These are phyloP conservation scores for Gopherus flavomarginatus DNA, from an alignment of 2,113 vertebrate genomes.

Conservation along the genomic window DNA sequence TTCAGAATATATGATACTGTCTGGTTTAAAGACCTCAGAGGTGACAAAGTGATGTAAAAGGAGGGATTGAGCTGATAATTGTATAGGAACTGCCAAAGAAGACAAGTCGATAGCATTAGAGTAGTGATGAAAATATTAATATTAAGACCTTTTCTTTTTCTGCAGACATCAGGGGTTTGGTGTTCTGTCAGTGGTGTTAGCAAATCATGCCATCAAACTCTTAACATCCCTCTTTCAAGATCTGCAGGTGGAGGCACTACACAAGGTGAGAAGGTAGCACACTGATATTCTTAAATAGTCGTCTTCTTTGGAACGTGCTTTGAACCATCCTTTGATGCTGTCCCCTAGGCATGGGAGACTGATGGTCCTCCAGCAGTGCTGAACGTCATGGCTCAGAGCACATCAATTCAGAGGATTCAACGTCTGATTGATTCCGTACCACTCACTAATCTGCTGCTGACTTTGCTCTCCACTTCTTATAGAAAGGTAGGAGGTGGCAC, in stretches of 20 bases:
- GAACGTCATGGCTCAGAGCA: conserved; percentile 96
- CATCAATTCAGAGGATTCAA: conserved; percentile 97
- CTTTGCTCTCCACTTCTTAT: conserved; percentile 94
- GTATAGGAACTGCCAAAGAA: neutral
- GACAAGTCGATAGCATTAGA: neutral
- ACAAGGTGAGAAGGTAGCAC: conserved; percentile 82
- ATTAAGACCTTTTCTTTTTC: neutral
- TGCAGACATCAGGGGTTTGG: conserved; percentile 96
- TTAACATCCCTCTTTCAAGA: conserved; percentile 97
- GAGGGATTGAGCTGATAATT: neutral
- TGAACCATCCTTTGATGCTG: neutral
- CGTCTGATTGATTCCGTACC: conserved; percentile 96
- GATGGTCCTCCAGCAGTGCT: conserved; percentile 95
- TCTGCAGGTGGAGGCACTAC: conserved; percentile 94
- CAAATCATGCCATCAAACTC: conserved; percentile 96
- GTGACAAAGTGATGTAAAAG: neutral
- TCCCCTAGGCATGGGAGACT: conserved; percentile 88
- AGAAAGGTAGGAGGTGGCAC: conserved; percentile 86
- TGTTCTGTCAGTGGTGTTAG: conserved; percentile 94
- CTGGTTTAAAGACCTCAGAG: neutral
- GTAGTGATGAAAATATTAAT: neutral
- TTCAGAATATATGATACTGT: neutral
- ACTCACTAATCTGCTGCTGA: conserved; percentile 94
- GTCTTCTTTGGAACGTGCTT: neutral
- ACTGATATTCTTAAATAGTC: rapidly evolving